phyloP scores from a whole-genome alignment of 2,797 vertebrate species.

The Cuculus canorus region DNA sequence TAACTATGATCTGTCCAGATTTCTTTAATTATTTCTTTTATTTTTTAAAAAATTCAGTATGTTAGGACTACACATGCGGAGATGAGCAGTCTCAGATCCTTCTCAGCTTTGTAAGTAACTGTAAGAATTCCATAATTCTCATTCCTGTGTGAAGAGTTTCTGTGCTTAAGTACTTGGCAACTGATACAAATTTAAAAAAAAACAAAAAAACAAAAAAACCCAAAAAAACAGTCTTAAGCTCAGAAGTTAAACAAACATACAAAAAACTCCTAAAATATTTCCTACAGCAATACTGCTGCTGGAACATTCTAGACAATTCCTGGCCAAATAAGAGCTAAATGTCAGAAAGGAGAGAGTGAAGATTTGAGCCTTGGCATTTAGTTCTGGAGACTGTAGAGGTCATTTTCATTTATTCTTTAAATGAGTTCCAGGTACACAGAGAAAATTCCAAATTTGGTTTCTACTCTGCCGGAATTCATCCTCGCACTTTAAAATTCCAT shows the following conservation, averaged over 20 bases:
- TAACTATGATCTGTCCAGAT: not conserved
- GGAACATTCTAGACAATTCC: not conserved
- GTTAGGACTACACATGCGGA: not conserved
- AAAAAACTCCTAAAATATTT: not conserved
- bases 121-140: not conserved
- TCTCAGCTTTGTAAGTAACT: not conserved
- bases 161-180: not conserved
- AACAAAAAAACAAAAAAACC: no score
- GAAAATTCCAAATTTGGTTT: not conserved
- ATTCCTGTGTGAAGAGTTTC: not conserved
- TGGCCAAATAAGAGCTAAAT: not conserved
- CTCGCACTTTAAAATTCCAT: not conserved
- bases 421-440: not conserved
- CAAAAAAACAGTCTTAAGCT: not conserved
- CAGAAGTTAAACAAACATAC: not conserved
- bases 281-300: not conserved
- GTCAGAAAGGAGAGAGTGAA: not conserved
- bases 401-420: not conserved
- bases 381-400: not conserved
- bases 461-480: not conserved
- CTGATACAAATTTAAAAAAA: not conserved
- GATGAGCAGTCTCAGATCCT: not conserved
- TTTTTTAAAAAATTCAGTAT: not conserved
- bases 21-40: slow-evolving; percentile 1
- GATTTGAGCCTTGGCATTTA: not conserved